These are phyloP conservation scores for Dendroctonus valens DNA, from an alignment of 1,140 invertebrate genomes.

Conservation along the genomic window DNA sequence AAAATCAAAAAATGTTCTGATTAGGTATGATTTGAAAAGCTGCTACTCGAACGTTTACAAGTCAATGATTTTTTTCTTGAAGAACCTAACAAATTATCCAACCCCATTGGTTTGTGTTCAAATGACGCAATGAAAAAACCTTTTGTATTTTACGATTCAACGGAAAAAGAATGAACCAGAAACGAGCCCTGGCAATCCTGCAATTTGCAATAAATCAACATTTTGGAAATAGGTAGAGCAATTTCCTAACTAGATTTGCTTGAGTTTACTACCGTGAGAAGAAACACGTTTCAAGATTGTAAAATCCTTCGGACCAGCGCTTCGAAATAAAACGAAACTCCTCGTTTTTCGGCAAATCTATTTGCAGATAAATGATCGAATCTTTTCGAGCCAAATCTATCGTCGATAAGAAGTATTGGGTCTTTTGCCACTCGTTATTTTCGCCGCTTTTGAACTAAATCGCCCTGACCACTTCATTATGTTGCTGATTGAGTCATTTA, in stretches of 20 bases:
- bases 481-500: conserved; percentile 47
- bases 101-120: no score
- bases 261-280: conserved; percentile 41
- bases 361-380: conserved; percentile 42
- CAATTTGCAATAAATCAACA: conserved; percentile 42
- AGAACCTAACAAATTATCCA: no score
- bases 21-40: no score
- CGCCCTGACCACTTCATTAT: conserved; percentile 47
- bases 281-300: conserved; percentile 39
- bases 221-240: conserved; percentile 35
- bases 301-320: conserved; percentile 34
- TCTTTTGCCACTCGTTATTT: conserved; percentile 37
- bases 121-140: conserved; percentile 1
- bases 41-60: no score
- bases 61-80: no score
- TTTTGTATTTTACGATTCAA: conserved; percentile 23
- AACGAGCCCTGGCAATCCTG: conserved; percentile 1
- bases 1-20: no score
- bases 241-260: conserved; percentile 39
- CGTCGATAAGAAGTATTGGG: conserved; percentile 32
- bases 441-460: conserved; percentile 36
- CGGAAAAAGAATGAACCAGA: background rate
- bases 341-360: conserved; percentile 34
- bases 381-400: conserved; percentile 40
- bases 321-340: conserved; percentile 29